Percentiles rank a stretch among this genome's conserved stretches.
phyloP scores from a whole-genome alignment of 2,888 invertebrate species.

The Megamerina dolium region DNA sequence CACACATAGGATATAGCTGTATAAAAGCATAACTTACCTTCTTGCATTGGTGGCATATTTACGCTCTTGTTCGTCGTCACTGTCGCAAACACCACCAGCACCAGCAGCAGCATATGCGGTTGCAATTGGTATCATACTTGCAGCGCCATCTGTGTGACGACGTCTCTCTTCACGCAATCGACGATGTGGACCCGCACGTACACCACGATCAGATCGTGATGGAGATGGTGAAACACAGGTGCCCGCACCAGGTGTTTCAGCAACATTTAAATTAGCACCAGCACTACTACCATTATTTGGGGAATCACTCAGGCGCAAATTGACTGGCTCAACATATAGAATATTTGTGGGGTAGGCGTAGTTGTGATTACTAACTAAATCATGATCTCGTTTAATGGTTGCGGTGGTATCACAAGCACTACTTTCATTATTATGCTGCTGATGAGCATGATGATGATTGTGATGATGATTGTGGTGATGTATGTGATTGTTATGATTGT shows the following conservation, averaged over 20 bases:
- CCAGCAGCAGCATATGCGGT: conserved; percentile 9
- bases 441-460: conserved; percentile 15
- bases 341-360: conserved; percentile 7
- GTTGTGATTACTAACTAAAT: conserved; percentile 4
- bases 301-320: conserved; percentile 15
- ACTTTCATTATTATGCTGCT: conserved; percentile 15
- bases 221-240: background rate
- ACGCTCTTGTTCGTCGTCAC: conserved; percentile 20
- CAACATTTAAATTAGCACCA: conserved; percentile 6
- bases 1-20: too few relatives aligned
- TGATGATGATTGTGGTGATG: conserved; percentile 21
- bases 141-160: conserved; percentile 25
- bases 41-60: conserved; percentile 34
- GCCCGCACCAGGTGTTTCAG: too few relatives aligned
- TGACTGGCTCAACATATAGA: conserved; percentile 20
- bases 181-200: conserved; percentile 17
- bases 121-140: conserved; percentile 11
- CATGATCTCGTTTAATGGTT: conserved; percentile 18
- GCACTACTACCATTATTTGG: background rate
- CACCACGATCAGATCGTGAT: conserved; percentile 11
- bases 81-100: conserved; percentile 13
- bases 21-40: too few relatives aligned
- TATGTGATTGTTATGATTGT: conserved; percentile 10
- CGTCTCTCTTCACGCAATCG: conserved; percentile 27
- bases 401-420: conserved; percentile 14